Evolutionary conservation across 2,888 invertebrate species (phyloP).

Genomic region (Adelognathus sp.): DNA sequence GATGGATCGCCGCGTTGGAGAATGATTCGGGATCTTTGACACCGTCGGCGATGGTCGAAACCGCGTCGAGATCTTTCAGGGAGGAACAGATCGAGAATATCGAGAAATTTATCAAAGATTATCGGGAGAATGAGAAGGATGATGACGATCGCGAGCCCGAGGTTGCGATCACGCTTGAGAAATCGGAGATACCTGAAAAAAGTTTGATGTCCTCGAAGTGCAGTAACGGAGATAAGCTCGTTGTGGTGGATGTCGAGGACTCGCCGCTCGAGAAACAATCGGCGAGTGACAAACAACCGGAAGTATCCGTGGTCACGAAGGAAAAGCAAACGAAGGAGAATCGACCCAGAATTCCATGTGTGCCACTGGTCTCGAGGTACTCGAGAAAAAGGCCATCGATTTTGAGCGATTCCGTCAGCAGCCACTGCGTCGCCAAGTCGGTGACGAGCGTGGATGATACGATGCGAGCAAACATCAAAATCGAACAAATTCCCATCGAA

Average conservation of each 20-base stretch:
- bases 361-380: constrained; percentile 47
- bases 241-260: constrained; percentile 34
- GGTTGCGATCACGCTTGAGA: background rate
- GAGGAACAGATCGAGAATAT: constrained; percentile 67
- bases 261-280: background rate
- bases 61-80: constrained; percentile 46
- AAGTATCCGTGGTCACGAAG: background rate
- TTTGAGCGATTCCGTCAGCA: constrained; percentile 28
- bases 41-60: background rate
- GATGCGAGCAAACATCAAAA: background rate
- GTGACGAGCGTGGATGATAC: too few species aligned
- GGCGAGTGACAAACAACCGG: background rate
- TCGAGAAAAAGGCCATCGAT: constrained; percentile 30
- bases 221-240: constrained; percentile 43
- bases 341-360: constrained; percentile 40
- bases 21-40: constrained; percentile 31
- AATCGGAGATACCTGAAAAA: constrained; percentile 5
- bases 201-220: constrained; percentile 31
- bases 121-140: constrained; percentile 40
- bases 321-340: constrained; percentile 27
- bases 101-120: constrained; percentile 63
- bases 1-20: constrained; percentile 30
- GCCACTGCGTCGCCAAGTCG: constrained; percentile 4
- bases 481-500: too few species aligned
- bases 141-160: too few species aligned